Evolutionary conservation across 1,140 invertebrate genomes (phyloP), one percentile per base, ranked within the genome.

Genomic region (Steinernema khuongi): DNA sequence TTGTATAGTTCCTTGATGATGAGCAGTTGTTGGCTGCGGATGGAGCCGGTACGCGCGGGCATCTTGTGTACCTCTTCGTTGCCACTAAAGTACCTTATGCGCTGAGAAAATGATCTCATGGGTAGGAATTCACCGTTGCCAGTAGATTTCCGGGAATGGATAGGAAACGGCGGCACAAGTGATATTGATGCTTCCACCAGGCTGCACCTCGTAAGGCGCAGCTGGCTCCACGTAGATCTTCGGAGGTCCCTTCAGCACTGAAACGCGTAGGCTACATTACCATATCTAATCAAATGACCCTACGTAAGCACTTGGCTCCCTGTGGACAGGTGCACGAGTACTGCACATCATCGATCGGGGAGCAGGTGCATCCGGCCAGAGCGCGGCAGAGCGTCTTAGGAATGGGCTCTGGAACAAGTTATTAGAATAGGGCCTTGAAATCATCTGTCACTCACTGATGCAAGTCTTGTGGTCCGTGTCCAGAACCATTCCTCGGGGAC

Each of bases 141-240:
- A 83, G 50, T 74, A 77, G 50, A 83, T 84, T 70, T 85, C 74
- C 4, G 83, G 83, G 67, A 84, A 84, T n/a, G 83, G 83, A 73
- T 79, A 85, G 1, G 80, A 80, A 18, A 84, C 83, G 41, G 79
- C 82, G 14, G 82, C 70, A 81, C 83, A 84, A 31, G 81, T 84
- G 31, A 84, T 83, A 70, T 84, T 84, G 29, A 84, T 77, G 60
- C 77, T 78, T 30, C 77, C 77, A 50, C 77, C 77, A 22, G 76
- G 76, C 30, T 70, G 32, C 11, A 84, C 81, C 41, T 83, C 41
- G 72, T 75, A 81, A n/a, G 80, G 80, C 31, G 80, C 81, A 33
- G 71, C 68, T 22, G 83, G 83, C 44, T 84, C 74, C 36, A 84
- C 70, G 44, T 84, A 84, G 43, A 84, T 82, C 69, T 83, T 85